phyloP scores from a whole-genome alignment of 2,888 invertebrate species.

The Allophyes oxyacanthae region DNA sequence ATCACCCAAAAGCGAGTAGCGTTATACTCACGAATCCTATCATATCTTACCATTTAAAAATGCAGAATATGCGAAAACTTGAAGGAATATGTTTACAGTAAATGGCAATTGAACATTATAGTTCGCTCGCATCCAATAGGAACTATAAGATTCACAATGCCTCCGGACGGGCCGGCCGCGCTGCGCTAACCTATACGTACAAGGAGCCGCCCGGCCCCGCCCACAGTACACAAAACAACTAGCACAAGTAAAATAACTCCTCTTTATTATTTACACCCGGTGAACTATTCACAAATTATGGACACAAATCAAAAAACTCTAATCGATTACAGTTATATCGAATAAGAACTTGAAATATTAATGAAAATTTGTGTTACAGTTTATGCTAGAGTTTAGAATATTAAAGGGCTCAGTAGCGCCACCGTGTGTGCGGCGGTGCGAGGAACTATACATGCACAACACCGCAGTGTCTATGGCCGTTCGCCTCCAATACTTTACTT shows the following conservation, averaged over 20 bases:
- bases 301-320: constrained; percentile 78
- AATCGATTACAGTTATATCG: constrained; percentile 79
- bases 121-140: constrained; percentile 89
- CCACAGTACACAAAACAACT: constrained; percentile 79
- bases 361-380: constrained; percentile 83
- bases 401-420: constrained; percentile 84
- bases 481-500: constrained; percentile 86
- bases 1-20: constrained; percentile 89
- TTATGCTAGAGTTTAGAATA: constrained; percentile 88
- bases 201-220: constrained; percentile 65
- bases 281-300: constrained; percentile 80
- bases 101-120: constrained; percentile 89
- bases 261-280: constrained; percentile 75
- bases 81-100: constrained; percentile 87
- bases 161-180: constrained; percentile 71
- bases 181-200: constrained; percentile 75
- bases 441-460: constrained; percentile 89
- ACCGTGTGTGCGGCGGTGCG: constrained; percentile 85
- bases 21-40: constrained; percentile 86
- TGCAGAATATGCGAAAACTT: constrained; percentile 89
- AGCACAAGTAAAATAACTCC: constrained; percentile 83
- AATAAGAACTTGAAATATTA: constrained; percentile 77
- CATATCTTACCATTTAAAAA: constrained; percentile 86
- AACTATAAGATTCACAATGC: constrained; percentile 90
- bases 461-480: constrained; percentile 87